Percentiles rank a stretch among this genome's conserved stretches.
Conservation (phyloP, 2,888 invertebrate species). For the Phaonia tiefii region DNA sequence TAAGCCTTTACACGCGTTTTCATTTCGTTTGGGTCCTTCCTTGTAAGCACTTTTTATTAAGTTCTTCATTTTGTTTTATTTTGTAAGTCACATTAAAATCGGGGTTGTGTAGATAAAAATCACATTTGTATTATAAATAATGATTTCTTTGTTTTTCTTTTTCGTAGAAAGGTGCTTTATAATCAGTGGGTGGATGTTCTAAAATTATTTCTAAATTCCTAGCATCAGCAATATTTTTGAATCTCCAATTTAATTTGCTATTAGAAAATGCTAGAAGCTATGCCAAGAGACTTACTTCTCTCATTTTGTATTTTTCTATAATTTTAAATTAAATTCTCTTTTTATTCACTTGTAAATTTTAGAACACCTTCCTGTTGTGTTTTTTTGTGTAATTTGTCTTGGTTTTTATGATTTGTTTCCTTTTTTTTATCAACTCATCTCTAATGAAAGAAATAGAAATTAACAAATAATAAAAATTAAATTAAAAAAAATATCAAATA, state of each 20-base stretch:
- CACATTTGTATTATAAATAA: constrained; percentile 51
- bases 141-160: constrained; percentile 31
- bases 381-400: constrained; percentile 23
- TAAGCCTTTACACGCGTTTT: too few species aligned
- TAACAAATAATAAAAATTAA: constrained; percentile 29
- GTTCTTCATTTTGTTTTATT: constrained; percentile 25
- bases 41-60: constrained; percentile 7
- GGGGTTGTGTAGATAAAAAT: constrained; percentile 59
- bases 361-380: neutral
- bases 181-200: neutral
- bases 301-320: too few species aligned
- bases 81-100: constrained; percentile 53
- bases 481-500: constrained; percentile 54
- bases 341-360: too few species aligned
- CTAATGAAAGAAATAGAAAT: neutral
- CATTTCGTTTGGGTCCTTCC: neutral
- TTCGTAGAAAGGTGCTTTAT: constrained; percentile 55
- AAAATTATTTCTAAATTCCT: neutral
- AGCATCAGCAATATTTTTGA: too few species aligned
- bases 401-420: constrained; percentile 26
- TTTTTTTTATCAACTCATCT: constrained; percentile 36
- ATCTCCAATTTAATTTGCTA: too few species aligned
- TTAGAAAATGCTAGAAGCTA: too few species aligned
- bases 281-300: too few species aligned
- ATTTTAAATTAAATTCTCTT: too few species aligned